These are phyloP conservation scores for Morone saxatilis DNA, from an alignment of 2,113 vertebrate species.

Conservation along the genomic window DNA sequence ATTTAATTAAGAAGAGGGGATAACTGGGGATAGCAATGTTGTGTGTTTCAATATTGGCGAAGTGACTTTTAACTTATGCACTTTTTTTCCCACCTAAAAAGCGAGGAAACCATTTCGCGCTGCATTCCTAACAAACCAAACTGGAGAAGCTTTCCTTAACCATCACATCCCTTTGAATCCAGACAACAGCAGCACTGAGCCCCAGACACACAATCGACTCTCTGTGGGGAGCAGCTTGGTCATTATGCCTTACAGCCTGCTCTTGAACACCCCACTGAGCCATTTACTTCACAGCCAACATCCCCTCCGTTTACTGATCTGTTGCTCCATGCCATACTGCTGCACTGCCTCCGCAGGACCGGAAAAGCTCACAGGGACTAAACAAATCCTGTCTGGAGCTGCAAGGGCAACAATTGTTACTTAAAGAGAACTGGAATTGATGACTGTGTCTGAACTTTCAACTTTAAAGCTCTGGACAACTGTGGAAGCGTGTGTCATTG, in stretches of 20 bases:
- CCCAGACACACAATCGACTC: slow-evolving; percentile 53
- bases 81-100: neutral
- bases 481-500: neutral
- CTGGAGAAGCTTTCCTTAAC: slow-evolving; percentile 23
- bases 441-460: slow-evolving; percentile 28
- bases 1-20: neutral
- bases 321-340: slow-evolving; percentile 34
- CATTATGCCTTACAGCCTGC: slow-evolving; percentile 67
- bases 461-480: slow-evolving; percentile 24
- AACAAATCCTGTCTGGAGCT: slow-evolving; percentile 38
- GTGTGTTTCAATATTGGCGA: neutral
- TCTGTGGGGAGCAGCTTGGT: slow-evolving; percentile 45
- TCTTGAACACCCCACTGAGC: slow-evolving; percentile 59
- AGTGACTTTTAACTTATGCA: slow-evolving; percentile 5
- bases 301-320: slow-evolving; percentile 53
- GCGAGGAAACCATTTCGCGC: neutral
- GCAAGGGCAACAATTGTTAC: slow-evolving; percentile 14
- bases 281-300: slow-evolving; percentile 63
- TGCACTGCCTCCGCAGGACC: slow-evolving; percentile 24
- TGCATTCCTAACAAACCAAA: slow-evolving; percentile 16
- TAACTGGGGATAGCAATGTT: no score
- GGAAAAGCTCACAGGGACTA: slow-evolving; percentile 27
- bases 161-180: slow-evolving; percentile 40
- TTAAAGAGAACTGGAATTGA: slow-evolving; percentile 24
- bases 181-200: slow-evolving; percentile 38